Evolutionary conservation across 2,113 vertebrate species (phyloP).

Genomic region (Cebidichthys violaceus): DNA sequence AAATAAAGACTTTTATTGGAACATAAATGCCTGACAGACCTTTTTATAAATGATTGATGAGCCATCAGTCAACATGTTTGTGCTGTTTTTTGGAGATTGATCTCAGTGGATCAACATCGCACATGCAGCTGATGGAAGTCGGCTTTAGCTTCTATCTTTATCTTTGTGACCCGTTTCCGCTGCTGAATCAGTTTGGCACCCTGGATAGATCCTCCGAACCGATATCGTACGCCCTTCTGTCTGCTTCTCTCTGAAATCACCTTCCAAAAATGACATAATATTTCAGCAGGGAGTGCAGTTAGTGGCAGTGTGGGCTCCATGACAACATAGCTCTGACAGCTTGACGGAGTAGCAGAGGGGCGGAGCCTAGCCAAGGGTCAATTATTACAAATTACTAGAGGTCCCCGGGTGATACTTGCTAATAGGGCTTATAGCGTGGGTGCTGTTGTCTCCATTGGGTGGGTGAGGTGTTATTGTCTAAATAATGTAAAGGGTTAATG

Average conservation of each 20-base stretch:
- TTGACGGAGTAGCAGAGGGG: background rate
- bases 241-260: too few relatives aligned
- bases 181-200: too few relatives aligned
- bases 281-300: too few relatives aligned
- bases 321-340: background rate
- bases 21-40: constrained; percentile 3
- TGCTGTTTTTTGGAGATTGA: constrained; percentile 4
- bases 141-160: background rate
- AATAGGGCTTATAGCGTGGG: background rate
- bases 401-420: background rate
- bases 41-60: constrained; percentile 2
- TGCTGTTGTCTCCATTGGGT: background rate
- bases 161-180: too few relatives aligned
- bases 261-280: too few relatives aligned
- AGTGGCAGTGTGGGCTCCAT: background rate
- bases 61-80: constrained; percentile 11
- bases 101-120: background rate
- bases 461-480: background rate
- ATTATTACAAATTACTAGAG: background rate
- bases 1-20: background rate
- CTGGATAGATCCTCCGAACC: too few relatives aligned
- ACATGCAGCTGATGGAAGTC: too few relatives aligned
- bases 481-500: background rate
- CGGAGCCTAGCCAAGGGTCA: background rate
- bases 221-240: too few relatives aligned